Evolutionary conservation across 2,797 vertebrate species (phyloP), one percentile per base, ranked within the genome.

Genomic region (Anguilla pacifica): DNA sequence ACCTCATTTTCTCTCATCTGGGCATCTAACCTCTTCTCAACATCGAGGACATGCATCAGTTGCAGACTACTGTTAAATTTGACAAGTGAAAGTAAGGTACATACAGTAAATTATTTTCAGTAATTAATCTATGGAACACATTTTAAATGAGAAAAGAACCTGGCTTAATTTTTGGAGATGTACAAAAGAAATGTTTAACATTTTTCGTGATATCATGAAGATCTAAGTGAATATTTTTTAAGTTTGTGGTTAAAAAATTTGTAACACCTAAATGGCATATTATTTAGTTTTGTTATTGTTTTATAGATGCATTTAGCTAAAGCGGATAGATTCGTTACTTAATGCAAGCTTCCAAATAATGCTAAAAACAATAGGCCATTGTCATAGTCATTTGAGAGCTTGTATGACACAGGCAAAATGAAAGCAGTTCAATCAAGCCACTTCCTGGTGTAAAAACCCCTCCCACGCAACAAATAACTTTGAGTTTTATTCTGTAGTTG

Each of bases 401-500:
- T 25, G 6, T 51, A 82, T 43, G 5, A 49, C 79, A 11, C 22
- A 4, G 9, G 28, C 19, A 86, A 51, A 86, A 39, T 51, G 85
- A 86, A 72, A 86, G 35, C n/a, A 72, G 49, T 49, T 31, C 0
- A 15, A 43, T 39, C 17, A 22, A 7, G 53, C 10, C n/a, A 86
- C 85, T 86, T 86, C 85, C 85, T 49, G 85, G 51, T 70, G 25
- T 86, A 17, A 72, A 72, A 84, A 67, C 61, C 59, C 61, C 57
- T 64, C 85, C 22, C n/a, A n/a, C 39, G n/a, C 22, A 70, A 31
- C n/a, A 79, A 49, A 64, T 25, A 5, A 53, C 22, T 6, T 13
- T 0, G 3, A 10, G 22, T 3, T 84, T 84, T 35, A n/a, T n/a
- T 59, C 28, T 84, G 51, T 31, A 7, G 51, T 15, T 6, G n/a